These are phyloP conservation scores for Alethe diademata DNA, from an alignment of 2,113 vertebrate species.

Conservation along the genomic window DNA sequence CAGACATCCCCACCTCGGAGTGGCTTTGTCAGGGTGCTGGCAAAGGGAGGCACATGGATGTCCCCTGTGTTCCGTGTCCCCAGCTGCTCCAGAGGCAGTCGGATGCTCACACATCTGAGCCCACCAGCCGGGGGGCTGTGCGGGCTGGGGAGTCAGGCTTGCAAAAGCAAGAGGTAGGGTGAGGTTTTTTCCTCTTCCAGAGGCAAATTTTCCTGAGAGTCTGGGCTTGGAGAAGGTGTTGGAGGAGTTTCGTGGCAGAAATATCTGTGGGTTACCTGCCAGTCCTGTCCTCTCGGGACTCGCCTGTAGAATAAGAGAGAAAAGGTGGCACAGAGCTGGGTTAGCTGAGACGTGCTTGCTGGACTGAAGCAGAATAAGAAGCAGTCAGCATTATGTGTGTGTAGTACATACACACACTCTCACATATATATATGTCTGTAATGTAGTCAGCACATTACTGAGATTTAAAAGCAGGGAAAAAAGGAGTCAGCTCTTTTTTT, in stretches of 20 bases:
- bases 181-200: rapidly evolving
- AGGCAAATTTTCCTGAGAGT: rapidly evolving
- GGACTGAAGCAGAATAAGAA: not conserved
- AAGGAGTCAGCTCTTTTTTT: not conserved
- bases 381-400: not conserved
- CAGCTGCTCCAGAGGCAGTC: not conserved
- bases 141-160: rapidly evolving
- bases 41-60: not conserved
- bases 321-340: not conserved
- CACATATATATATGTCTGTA: rapidly evolving
- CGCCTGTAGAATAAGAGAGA: not conserved
- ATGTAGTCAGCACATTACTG: not conserved
- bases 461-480: not conserved
- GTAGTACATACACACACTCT: not conserved
- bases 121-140: rapidly evolving
- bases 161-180: rapidly evolving
- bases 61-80: not conserved
- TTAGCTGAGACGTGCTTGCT: rapidly evolving
- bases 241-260: not conserved
- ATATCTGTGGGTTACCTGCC: too few species aligned
- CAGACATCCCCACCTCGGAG: rapidly evolving
- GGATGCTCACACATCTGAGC: not conserved
- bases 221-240: not conserved
- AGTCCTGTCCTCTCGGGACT: not conserved
- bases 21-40: not conserved